A percentile compares a stretch with the other conserved stretches of the same genome.
These are phyloP conservation scores for Andrena dorsata DNA, from an alignment of 2,888 invertebrate genomes.

Conservation along the genomic window DNA sequence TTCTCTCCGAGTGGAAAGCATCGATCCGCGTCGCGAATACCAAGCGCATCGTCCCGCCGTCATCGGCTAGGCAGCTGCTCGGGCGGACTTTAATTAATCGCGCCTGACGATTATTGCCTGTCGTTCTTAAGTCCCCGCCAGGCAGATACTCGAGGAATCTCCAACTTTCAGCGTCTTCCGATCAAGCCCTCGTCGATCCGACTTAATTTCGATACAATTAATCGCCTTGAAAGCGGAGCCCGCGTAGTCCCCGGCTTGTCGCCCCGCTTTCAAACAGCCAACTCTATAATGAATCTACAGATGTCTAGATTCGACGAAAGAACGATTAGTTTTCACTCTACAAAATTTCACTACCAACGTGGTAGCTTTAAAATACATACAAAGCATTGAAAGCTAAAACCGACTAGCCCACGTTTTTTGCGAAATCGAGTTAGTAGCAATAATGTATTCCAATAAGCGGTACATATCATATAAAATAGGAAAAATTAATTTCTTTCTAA, in stretches of 20 bases:
- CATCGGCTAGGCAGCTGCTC: conserved; percentile 41
- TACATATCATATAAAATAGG: too few relatives aligned
- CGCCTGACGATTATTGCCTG: conserved; percentile 55
- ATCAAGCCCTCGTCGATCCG: conserved; percentile 16
- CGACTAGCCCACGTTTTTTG: too few relatives aligned
- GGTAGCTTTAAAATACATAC: too few relatives aligned
- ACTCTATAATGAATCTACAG: neutral
- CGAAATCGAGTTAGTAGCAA: too few relatives aligned
- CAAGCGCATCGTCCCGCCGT: conserved; percentile 29
- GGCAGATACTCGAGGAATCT: neutral
- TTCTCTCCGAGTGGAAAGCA: conserved; percentile 59
- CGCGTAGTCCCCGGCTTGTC: neutral
- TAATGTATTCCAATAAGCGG: too few relatives aligned
- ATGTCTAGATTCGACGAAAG: too few relatives aligned
- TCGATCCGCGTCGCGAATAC: conserved; percentile 54
- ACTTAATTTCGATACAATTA: conserved; percentile 57
- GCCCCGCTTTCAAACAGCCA: neutral
- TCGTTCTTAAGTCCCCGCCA: conserved; percentile 39
- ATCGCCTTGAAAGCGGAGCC: neutral
- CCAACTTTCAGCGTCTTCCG: conserved; percentile 13
- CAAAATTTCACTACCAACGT: too few relatives aligned
- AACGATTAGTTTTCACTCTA: too few relatives aligned
- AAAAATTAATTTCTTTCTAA: too few relatives aligned
- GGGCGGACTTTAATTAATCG: conserved; percentile 58
- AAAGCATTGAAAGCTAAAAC: too few relatives aligned